phyloP scores from a whole-genome alignment of 2,797 vertebrate species.

The Okamejei kenojei region DNA sequence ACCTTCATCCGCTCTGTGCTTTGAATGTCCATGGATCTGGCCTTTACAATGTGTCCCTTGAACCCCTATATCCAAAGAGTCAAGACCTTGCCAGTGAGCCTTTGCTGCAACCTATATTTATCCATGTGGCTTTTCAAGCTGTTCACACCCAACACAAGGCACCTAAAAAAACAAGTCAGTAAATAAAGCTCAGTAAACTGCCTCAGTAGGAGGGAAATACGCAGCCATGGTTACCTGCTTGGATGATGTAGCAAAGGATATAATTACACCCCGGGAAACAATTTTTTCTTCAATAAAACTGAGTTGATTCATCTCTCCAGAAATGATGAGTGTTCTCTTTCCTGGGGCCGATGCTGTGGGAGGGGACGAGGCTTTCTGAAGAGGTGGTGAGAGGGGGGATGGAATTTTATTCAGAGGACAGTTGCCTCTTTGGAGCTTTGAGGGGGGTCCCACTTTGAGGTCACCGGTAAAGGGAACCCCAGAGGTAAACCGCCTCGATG shows the following conservation, averaged over 20 bases:
- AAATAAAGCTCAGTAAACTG: conserved; percentile 84
- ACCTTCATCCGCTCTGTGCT: not conserved
- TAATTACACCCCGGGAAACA: conserved; percentile 74
- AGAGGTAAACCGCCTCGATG: conserved; percentile 77
- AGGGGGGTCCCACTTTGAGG: conserved; percentile 90
- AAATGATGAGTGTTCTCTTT: conserved; percentile 80
- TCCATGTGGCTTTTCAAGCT: conserved; percentile 88
- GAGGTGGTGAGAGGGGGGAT: conserved; percentile 82
- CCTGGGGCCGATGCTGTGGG: conserved; percentile 81
- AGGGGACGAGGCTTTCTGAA: conserved; percentile 90
- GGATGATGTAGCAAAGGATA: conserved; percentile 82
- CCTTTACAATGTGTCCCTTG: conserved; percentile 86
- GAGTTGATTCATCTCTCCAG: conserved; percentile 88
- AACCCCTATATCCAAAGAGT: conserved; percentile 85
- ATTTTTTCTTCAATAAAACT: conserved; percentile 83
- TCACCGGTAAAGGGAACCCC: conserved; percentile 76
- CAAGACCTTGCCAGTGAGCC: conserved; percentile 74
- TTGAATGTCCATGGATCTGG: conserved; percentile 86
- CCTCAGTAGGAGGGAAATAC: conserved; percentile 73
- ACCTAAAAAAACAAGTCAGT: conserved; percentile 74
- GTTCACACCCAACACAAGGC: conserved; percentile 90
- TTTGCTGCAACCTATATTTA: conserved; percentile 73
- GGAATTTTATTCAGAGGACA: no score
- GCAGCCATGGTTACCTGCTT: conserved; percentile 91
- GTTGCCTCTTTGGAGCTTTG: conserved; percentile 41